Percentiles rank a stretch among this genome's conserved stretches.
Conservation (phyloP, 2,888 invertebrate genomes). For the Oasisia sp. region DNA sequence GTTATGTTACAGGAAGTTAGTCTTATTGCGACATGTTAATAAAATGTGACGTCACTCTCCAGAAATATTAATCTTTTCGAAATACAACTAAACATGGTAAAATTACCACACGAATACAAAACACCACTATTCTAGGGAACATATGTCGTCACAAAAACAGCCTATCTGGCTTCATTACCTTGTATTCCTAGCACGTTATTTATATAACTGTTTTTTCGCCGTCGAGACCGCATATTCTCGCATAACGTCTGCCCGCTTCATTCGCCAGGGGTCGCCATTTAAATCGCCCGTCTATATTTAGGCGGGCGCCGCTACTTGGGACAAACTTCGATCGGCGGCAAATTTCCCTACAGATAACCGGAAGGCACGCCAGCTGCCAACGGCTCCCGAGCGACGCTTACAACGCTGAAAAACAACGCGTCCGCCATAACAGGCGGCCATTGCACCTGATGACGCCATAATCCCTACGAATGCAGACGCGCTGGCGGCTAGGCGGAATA, state of each 20-base stretch:
- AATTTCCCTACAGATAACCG: conserved; percentile 5
- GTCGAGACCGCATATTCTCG: not conserved
- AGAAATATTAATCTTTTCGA: not conserved
- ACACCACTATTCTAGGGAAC: not conserved
- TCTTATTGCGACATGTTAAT: too few species aligned
- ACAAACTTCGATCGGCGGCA: not conserved
- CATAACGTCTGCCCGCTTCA: not conserved
- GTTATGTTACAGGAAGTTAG: too few species aligned
- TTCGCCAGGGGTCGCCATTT: not conserved
- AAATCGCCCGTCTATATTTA: not conserved
- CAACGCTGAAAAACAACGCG: not conserved
- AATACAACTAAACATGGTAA: not conserved
- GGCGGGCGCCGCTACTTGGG: not conserved
- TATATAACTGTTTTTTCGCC: not conserved
- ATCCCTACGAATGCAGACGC: not conserved
- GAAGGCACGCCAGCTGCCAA: not conserved
- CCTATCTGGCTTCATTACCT: not conserved
- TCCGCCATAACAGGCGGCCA: not conserved
- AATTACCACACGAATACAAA: not conserved
- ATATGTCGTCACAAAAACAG: not conserved
- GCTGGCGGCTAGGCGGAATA: not conserved
- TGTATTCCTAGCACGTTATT: not conserved
- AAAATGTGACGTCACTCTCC: too few species aligned
- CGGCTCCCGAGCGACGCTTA: not conserved
- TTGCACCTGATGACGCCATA: conserved; percentile 12